phyloP scores from a whole-genome alignment of 1,140 invertebrate species.

The Cephus cinctus region DNA sequence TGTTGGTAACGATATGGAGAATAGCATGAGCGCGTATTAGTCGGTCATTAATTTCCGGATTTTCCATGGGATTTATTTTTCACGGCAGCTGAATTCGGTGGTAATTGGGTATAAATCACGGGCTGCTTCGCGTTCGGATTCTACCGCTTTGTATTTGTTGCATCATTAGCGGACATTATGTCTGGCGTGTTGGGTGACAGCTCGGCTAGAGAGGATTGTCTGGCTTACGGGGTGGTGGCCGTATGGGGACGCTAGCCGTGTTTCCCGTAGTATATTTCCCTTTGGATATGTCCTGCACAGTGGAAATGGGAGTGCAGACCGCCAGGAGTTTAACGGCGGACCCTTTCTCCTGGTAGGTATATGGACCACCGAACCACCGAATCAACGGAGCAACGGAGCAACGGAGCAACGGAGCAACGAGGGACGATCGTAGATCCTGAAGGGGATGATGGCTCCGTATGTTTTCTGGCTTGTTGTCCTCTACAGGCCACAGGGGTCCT shows the following conservation, averaged over 20 bases:
- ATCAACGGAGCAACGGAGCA: too few relatives aligned
- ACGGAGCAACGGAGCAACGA: too few relatives aligned
- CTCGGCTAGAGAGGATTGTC: slow-evolving; percentile 7
- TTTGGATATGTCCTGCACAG: too few relatives aligned
- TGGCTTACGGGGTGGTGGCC: background rate
- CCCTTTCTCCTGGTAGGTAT: too few relatives aligned
- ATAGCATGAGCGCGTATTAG: slow-evolving; percentile 25
- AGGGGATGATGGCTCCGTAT: slow-evolving; percentile 20
- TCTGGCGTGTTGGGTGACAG: slow-evolving; percentile 21
- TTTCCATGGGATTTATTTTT: slow-evolving; percentile 28
- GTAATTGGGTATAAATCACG: slow-evolving; percentile 39
- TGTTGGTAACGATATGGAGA: background rate
- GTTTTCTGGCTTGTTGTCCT: slow-evolving; percentile 40
- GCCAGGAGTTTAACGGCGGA: too few relatives aligned
- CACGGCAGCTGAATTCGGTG: slow-evolving; percentile 26
- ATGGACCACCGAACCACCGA: too few relatives aligned
- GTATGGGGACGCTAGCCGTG: too few relatives aligned
- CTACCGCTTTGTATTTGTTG: slow-evolving; percentile 27
- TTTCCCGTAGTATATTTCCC: too few relatives aligned
- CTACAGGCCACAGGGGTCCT: slow-evolving; percentile 27
- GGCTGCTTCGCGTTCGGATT: slow-evolving; percentile 14
- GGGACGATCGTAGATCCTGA: too few relatives aligned
- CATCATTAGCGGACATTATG: slow-evolving; percentile 35
- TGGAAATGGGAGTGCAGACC: too few relatives aligned
- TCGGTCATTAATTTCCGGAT: slow-evolving; percentile 31